A percentile compares a stretch with the other conserved stretches of the same genome.
Conservation (phyloP, 2,113 vertebrate species). For the Rhinopomastus cyanomelas region DNA sequence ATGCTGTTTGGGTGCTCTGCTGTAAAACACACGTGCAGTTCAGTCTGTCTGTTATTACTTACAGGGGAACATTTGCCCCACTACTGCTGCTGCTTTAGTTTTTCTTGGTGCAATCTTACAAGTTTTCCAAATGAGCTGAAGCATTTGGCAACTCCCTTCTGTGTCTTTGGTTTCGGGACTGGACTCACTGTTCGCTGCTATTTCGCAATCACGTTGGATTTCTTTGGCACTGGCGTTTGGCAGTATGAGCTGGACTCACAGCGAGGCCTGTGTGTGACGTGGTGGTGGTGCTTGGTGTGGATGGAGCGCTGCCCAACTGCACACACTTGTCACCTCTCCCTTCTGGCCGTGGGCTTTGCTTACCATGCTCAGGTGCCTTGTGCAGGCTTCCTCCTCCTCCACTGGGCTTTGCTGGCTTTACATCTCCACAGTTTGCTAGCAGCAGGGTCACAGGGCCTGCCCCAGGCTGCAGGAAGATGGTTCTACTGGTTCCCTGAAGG, state of each 20-base stretch:
- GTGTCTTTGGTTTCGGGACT: background rate
- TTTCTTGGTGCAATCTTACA: background rate
- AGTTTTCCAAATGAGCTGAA: background rate
- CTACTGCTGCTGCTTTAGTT: background rate
- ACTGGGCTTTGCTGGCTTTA: background rate
- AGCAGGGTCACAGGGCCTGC: background rate
- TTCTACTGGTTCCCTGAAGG: accelerated
- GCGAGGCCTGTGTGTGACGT: background rate
- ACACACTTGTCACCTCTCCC: background rate
- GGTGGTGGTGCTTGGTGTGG: background rate
- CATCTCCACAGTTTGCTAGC: accelerated
- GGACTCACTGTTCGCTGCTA: background rate
- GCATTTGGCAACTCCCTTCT: background rate
- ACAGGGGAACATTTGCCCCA: background rate
- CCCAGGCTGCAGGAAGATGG: accelerated
- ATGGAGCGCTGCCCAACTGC: too few species aligned
- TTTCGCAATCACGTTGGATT: background rate
- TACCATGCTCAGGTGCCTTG: accelerated
- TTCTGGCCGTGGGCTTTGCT: background rate
- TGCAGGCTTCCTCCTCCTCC: background rate
- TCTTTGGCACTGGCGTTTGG: too few species aligned
- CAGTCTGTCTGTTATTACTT: background rate
- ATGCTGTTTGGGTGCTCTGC: too few species aligned
- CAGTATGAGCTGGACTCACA: background rate
- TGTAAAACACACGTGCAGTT: accelerated